A percentile compares a stretch with the other conserved stretches of the same genome.
These are phyloP conservation scores for Zoanthus gigantus DNA, from an alignment of 92 coral and sea anemone genomes.

Conservation along the genomic window DNA sequence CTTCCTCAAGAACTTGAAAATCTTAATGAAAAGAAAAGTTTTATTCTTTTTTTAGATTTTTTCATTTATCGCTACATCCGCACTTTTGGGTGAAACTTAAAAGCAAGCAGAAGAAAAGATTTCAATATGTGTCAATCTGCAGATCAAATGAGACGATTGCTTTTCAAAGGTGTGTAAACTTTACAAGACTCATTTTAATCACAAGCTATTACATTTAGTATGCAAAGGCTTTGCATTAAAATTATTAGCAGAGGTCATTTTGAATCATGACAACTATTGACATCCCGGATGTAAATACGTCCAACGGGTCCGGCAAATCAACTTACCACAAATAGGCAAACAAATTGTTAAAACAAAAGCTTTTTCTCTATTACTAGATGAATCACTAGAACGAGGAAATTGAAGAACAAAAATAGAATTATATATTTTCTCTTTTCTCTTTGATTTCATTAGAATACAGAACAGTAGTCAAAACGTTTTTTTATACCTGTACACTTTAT, in stretches of 20 bases:
- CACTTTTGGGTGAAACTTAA: constrained; percentile 36
- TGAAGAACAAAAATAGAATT: constrained; percentile 37
- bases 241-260: constrained; percentile 66
- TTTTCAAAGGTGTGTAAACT: constrained; percentile 90
- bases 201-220: constrained; percentile 81
- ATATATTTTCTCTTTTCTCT: background rate
- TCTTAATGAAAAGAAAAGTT: background rate
- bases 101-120: constrained; percentile 59
- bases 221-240: constrained; percentile 78
- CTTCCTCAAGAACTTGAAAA: background rate
- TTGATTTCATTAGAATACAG: constrained; percentile 3
- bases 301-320: constrained; percentile 71
- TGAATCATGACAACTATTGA: constrained; percentile 64
- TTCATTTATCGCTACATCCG: constrained; percentile 33
- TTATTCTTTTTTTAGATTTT: constrained; percentile 29
- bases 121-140: constrained; percentile 80
- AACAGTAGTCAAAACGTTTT: background rate
- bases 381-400: constrained; percentile 35
- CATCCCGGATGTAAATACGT: constrained; percentile 68
- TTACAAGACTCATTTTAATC: constrained; percentile 69
- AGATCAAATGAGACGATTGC: constrained; percentile 89
- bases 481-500: background rate
- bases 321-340: constrained; percentile 67
- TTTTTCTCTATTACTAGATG: constrained; percentile 51
- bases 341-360: constrained; percentile 66